Percentiles rank a stretch among this genome's conserved stretches.
Evolutionary conservation across 35 echinoderm and acorn worm genomes (phyloP).

Genomic region (Antedon bifida): DNA sequence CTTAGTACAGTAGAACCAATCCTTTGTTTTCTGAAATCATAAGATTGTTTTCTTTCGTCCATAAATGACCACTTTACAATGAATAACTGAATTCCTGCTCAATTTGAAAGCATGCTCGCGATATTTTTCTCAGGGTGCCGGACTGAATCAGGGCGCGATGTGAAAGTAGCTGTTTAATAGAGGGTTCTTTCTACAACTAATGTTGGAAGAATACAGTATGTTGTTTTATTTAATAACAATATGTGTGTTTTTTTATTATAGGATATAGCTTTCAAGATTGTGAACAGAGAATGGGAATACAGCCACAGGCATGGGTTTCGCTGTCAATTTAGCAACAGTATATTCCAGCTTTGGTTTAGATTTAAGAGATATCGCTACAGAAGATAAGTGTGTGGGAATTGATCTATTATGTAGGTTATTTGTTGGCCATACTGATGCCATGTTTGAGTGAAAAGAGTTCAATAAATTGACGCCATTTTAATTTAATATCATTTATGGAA

Average conservation of each 20-base stretch:
- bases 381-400: slow-evolving; percentile 41
- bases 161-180: not conserved
- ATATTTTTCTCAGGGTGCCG: too few species aligned
- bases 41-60: too few species aligned
- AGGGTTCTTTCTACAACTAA: not conserved
- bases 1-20: too few species aligned
- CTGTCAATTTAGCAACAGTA: slow-evolving; percentile 90
- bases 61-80: too few species aligned
- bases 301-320: slow-evolving; percentile 90
- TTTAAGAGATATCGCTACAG: slow-evolving; percentile 92
- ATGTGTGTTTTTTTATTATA: slow-evolving; percentile 13
- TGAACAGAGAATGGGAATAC: slow-evolving; percentile 93
- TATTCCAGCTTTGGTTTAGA: slow-evolving; percentile 94
- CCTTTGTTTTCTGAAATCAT: too few species aligned
- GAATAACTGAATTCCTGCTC: too few species aligned
- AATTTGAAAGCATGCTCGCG: too few species aligned
- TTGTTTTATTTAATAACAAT: not conserved
- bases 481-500: not conserved
- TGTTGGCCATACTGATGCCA: too few species aligned
- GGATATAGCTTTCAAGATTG: slow-evolving; percentile 99
- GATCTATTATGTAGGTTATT: not conserved
- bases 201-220: not conserved
- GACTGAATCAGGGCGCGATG: too few species aligned
- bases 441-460: too few species aligned
- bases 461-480: not conserved